Base-by-base conservation (phyloP, 2,888 invertebrate species). In the Caenorhabditis sp. region DNA sequence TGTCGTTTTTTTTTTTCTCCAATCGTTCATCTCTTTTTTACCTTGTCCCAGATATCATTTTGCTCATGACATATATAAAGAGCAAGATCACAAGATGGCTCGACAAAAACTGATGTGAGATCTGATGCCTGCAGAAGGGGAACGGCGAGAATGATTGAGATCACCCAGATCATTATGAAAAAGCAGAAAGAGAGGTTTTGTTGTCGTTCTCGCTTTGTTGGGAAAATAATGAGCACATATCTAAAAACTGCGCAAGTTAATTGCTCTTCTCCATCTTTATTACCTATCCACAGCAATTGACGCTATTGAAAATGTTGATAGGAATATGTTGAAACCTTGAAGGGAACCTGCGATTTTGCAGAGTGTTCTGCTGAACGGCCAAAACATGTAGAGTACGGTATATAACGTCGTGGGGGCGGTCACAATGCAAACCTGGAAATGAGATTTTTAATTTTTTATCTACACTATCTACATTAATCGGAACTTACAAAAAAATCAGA, bases 271-370 rank as follows among this genome's bases (percentile, higher is more conserved):
- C 7, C 3, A 26, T 16, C 41, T 10, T n/a, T 0, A 47, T 14
- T 12, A 68, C 89, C 92, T 86, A 82, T 93, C 92, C 22, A 94
- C 89, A 0, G 93, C 93, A 88, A 97, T 97, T 10, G 97, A 96
- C 4, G 96, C 96, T 89, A 97, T 97, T 86, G 96, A 96, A 92
- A 97, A 96, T 0, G 96, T 96, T 0, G 96, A 97, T 0, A 97
- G 96, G 92, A 96, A 97, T 88, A 96, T 96, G 90, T 96, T 96
- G 85, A 95, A 90, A 1, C 90, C 97, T 92, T 97, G 96, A 63
- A 96, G 94, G 83, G 95, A 95, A 0, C 96, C 96, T 86, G 96
- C 95, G 86, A 96, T 94, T 93, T 96, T 96, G 93, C 97, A 97
- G 73, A 94, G 95, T 93, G 95, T 95, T 90, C 95, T 94, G 14